These are phyloP conservation scores for Cheiracanthium punctorium DNA, from an alignment of 2,888 invertebrate species.

Conservation along the genomic window DNA sequence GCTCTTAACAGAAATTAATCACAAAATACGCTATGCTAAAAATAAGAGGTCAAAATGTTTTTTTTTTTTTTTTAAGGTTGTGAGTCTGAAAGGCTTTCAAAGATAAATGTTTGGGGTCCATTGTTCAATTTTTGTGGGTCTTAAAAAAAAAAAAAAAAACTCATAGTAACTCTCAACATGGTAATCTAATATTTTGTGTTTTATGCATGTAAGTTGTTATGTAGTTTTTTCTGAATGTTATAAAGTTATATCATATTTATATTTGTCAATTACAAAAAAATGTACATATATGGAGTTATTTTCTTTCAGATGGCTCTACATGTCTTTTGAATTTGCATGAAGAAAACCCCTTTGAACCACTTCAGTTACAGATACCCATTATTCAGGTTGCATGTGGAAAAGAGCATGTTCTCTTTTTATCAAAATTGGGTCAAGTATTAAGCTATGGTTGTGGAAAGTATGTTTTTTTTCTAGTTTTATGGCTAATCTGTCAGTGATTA, in stretches of 20 bases:
- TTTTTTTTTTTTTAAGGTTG: no score
- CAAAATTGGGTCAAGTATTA: constrained; percentile 84
- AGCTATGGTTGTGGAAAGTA: constrained; percentile 91
- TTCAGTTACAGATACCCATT: constrained; percentile 14
- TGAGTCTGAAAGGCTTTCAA: no score
- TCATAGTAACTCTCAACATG: no score
- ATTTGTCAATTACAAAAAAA: no score
- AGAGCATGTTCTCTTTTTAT: constrained; percentile 86
- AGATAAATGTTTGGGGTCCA: no score
- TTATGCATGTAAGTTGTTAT: background rate
- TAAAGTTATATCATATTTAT: background rate
- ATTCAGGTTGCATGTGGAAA: constrained; percentile 82
- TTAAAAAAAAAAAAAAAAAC: no score
- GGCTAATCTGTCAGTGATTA: no score
- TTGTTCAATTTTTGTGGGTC: no score
- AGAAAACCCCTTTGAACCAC: background rate
- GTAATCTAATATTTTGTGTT: background rate
- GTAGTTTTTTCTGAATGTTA: background rate
- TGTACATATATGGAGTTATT: no score
- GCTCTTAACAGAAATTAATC: no score
- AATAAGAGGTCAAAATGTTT: no score
- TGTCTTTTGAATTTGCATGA: background rate
- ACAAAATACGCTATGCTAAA: no score
- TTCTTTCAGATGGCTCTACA: constrained; percentile 34
- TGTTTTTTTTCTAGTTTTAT: constrained; percentile 73